Evolutionary conservation across 1,140 invertebrate species (phyloP), one percentile per base, ranked within the genome.

Genomic region (Colletes latitarsis): DNA sequence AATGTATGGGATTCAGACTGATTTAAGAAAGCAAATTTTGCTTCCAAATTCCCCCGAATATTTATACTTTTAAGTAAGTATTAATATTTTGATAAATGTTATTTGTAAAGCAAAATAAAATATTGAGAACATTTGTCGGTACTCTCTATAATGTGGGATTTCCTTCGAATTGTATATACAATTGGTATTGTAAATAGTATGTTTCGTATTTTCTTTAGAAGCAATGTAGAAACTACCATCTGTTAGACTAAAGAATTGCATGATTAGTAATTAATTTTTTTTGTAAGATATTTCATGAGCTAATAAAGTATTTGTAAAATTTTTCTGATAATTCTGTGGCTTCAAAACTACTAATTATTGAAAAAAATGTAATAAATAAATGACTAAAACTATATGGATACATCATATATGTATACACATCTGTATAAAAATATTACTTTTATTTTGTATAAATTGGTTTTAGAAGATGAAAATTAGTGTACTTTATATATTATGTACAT

Each of bases 41-140:
- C 77, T 79, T 39, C 49, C 5, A 57, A 73, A 9, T 55, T 30
- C 43, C 43, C n/a, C 39, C 70, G 21, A 57, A 46, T 49, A 21
- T 49, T 64, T 57, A 12, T 49, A 49, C 8, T 62, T 14, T 64
- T 64, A 73, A 43, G 77, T 78, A 63, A 78, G 76, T 71, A 62
- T 63, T 10, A n/a, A 55, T 55, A 58, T 70, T 46, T 72, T 39
- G 10, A 55, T 10, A 41, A 63, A 19, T 17, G 4, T 53, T 70
- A 30, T 57, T 41, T 30, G 3, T 19, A 15, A n/a, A 14, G 10
- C 53, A 30, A 6, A 19, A 49, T 15, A 21, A 67, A 57, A 43
- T 58, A 21, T 67, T 43, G 43, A 15, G 1, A 55, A 41, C 39
- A 67, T 41, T 57, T 49, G 3, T 77, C 6, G 5, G 17, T 43